A percentile compares a stretch with the other conserved stretches of the same genome.
phyloP scores from a whole-genome alignment of 2,888 invertebrate species.

The Dione juno region DNA sequence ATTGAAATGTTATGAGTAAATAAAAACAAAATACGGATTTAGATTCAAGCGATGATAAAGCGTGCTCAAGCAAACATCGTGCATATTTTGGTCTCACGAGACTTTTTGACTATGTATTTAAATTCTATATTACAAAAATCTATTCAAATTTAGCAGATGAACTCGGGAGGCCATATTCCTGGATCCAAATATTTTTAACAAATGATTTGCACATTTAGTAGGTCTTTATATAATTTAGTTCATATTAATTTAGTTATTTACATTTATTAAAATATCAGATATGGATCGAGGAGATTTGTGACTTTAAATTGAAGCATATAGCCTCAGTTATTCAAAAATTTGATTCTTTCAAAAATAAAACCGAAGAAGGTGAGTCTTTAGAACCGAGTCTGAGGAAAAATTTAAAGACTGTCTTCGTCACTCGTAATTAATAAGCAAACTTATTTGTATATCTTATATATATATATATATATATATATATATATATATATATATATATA shows the following conservation, averaged over 20 bases:
- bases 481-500: no score
- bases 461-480: no score
- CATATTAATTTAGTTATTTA: neutral
- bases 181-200: neutral
- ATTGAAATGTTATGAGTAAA: slow-evolving; percentile 14
- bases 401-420: no score
- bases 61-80: slow-evolving; percentile 62
- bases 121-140: neutral
- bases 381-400: no score
- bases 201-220: neutral
- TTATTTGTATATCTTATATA: no score
- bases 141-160: neutral
- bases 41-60: slow-evolving; percentile 60
- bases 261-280: neutral
- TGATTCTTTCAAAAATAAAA: no score
- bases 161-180: slow-evolving; percentile 12
- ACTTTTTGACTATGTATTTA: neutral
- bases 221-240: neutral
- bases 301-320: neutral
- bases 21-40: slow-evolving; percentile 2
- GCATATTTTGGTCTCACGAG: slow-evolving; percentile 27
- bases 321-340: slow-evolving; percentile 7
- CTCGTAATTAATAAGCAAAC: no score
- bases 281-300: neutral
- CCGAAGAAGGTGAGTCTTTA: no score